Evolutionary conservation across 2,888 invertebrate species (phyloP), one percentile per base, ranked within the genome.

Genomic region (Drosophila histrio): DNA sequence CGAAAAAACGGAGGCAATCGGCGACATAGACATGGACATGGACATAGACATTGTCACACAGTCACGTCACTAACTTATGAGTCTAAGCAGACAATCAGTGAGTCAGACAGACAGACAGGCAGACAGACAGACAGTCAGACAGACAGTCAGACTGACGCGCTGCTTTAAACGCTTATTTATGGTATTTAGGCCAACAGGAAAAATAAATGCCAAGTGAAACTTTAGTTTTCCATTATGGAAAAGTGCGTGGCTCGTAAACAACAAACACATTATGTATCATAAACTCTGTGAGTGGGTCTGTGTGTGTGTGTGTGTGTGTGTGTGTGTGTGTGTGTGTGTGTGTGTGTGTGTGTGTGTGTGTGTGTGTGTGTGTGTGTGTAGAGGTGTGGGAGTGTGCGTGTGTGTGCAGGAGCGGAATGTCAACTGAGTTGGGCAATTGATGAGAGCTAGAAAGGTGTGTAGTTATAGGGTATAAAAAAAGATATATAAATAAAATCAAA

Each of bases 111-210:
- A 56, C 21, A 50, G 59, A 52, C 50, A 17, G 24, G 21, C 52
- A 71, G 50, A 7, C 32, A 21, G 38, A 17, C 34, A n/a, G 44
- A 22, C 34, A 39, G 26, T 19, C n/a, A 15, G 17, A 5, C 28
- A 21, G 49, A 36, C 38, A 34, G 47, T 11, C 39, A 39, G n/a
- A n/a, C n/a, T 53, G 60, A 65, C 30, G 50, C 38, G 59, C 38
- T 36, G 60, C 70, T 54, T 21, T 47, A 73, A 74, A 61, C 67
- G 56, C 53, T 74, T 77, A 74, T 79, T 83, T 80, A 83, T 77
- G 83, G 63, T 59, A 41, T 60, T 69, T 50, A 50, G 46, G 47
- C 46, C 43, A 43, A 8, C 19, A 30, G 30, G 19, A 24, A 34
- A 21, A 13, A 13, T 19, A 60, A 41, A 39, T 13, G 22, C 19